Evolutionary conservation across 2,113 vertebrate genomes (phyloP).

Genomic region (Phyllostomus hastatus): DNA sequence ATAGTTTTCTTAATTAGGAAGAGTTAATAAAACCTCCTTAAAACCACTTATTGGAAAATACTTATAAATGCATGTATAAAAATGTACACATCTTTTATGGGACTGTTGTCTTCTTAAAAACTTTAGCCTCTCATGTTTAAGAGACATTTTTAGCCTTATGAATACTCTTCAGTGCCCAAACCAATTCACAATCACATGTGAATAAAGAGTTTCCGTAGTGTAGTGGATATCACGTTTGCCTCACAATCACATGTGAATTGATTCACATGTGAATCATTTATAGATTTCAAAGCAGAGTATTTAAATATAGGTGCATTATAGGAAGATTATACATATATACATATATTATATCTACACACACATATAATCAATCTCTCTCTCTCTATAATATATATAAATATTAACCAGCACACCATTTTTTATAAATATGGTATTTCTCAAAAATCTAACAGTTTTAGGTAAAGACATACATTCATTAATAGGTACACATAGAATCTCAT

Average conservation of each 20-base stretch:
- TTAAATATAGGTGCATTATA: not conserved
- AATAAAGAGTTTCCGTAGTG: no score
- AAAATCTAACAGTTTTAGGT: not conserved
- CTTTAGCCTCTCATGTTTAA: not conserved
- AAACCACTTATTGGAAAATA: not conserved
- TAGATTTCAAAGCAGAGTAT: conserved; percentile 15
- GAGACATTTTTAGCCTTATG: not conserved
- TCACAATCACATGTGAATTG: not conserved
- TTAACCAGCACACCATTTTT: not conserved
- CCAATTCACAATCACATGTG: not conserved
- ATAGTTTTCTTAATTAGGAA: not conserved
- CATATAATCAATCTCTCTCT: not conserved
- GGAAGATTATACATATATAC: not conserved
- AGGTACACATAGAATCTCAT: not conserved
- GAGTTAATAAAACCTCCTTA: not conserved
- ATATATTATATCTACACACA: no score
- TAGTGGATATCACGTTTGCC: no score
- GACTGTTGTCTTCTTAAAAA: conserved; percentile 6
- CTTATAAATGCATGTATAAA: conserved; percentile 16
- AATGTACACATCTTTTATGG: not conserved
- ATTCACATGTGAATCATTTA: not conserved
- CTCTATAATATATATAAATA: not conserved
- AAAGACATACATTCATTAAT: not conserved
- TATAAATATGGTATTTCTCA: not conserved
- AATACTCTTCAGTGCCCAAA: not conserved